phyloP scores from a whole-genome alignment of 2,113 vertebrate species.

The Willisornis vidua region DNA sequence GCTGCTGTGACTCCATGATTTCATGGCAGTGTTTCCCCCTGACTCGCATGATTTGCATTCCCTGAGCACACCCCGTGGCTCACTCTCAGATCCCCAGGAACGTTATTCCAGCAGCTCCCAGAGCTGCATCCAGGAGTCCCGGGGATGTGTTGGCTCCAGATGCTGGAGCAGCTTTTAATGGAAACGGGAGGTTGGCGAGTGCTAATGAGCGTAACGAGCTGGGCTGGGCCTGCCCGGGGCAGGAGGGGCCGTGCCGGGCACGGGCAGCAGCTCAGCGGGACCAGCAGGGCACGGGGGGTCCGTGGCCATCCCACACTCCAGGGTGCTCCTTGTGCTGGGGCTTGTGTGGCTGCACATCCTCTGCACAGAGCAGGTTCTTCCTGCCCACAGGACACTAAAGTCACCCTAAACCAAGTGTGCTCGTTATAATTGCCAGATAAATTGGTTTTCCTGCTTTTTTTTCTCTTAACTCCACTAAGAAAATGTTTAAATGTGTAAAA shows the following conservation, averaged over 20 bases:
- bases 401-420: fast-evolving
- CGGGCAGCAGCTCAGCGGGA: background rate
- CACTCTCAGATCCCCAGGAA: background rate
- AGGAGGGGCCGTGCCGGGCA: background rate
- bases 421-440: background rate
- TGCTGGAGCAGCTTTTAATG: background rate
- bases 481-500: background rate
- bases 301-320: background rate
- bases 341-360: background rate
- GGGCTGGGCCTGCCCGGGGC: background rate
- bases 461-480: background rate
- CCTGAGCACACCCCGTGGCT: background rate
- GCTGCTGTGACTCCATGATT: background rate
- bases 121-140: background rate
- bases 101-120: background rate
- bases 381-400: background rate
- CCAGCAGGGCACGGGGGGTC: background rate
- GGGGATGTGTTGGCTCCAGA: background rate
- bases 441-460: background rate
- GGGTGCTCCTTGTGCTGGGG: background rate
- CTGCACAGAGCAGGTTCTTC: background rate
- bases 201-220: background rate
- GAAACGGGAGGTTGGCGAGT: background rate
- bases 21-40: background rate
- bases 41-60: background rate